Evolutionary conservation across 2,113 vertebrate genomes (phyloP), one percentile per base, ranked within the genome.

Genomic region (Blennius ocellaris): DNA sequence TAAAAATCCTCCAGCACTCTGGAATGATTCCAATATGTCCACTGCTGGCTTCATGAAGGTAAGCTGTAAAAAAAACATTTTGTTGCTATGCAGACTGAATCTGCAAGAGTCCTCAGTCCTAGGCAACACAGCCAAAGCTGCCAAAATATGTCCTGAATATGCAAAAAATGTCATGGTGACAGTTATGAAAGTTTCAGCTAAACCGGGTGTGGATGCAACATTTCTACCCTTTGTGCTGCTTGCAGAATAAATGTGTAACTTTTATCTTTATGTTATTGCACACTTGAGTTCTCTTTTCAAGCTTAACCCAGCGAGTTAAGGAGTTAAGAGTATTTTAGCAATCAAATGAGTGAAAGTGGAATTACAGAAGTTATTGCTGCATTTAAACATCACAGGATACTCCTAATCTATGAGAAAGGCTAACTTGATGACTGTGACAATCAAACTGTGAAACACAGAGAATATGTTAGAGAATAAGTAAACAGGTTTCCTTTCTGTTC

Each of bases 111-210:
- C 74, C 66, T 80, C 56, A 64, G 60, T 12, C 48, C 67, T 76
- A 71, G 84, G 84, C 57, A 83, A 40, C 57, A 73, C 70, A 80
- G 86, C 76, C 86, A 89, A 84, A 67, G 68, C 76, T 65, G 49
- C 55, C 9, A 5, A 50, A 61, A 40, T 72, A 76, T 77, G 69
- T 83, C 63, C 58, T 80, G 61, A 64, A 68, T 48, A 30, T 17
- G 37, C 73, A 73, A 50, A 60, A 41, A 45, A 53, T 81, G 69
- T 80, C 73, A 39, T n/a, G 16, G n/a, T 15, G n/a, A 49, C 48
- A 49, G 8, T 15, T n/a, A 7, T n/a, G 16, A 15, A 49, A 49
- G 16, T 14, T 38, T 65, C 39, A 53, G 51, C 62, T 65, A 51
- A 53, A 43, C 39, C 5, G 9, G 44, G 8, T 15, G 48, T 15